Evolutionary conservation across 2,113 vertebrate species (phyloP).

Genomic region (Lynx canadensis): DNA sequence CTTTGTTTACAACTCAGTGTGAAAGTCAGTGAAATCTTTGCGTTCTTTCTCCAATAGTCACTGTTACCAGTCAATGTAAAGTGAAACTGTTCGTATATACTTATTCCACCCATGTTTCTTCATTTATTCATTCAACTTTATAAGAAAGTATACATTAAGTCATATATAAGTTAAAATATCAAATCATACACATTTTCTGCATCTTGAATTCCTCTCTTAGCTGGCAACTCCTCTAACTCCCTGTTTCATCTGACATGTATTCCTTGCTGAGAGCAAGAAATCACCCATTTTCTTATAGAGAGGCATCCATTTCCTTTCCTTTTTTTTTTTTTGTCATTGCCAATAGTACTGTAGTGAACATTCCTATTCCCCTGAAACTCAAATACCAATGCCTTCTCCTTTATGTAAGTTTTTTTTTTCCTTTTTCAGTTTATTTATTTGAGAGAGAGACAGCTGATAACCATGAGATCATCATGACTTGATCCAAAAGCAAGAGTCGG

Average conservation of each 20-base stretch:
- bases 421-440: too few species aligned
- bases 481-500: too few species aligned
- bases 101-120: background rate
- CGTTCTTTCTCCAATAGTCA: accelerated
- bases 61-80: background rate
- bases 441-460: too few species aligned
- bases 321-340: background rate
- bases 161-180: background rate
- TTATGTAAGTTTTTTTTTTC: background rate
- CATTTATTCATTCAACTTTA: background rate
- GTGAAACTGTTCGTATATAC: background rate
- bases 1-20: background rate
- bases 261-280: background rate
- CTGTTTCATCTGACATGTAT: background rate
- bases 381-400: background rate
- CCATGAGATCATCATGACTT: too few species aligned
- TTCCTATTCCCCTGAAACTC: background rate
- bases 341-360: background rate
- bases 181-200: background rate
- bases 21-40: background rate
- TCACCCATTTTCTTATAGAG: background rate
- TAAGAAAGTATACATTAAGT: background rate
- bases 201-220: background rate
- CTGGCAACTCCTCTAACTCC: background rate
- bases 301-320: background rate